Evolutionary conservation across 2,113 vertebrate genomes (phyloP).

Genomic region (Lanius collurio): DNA sequence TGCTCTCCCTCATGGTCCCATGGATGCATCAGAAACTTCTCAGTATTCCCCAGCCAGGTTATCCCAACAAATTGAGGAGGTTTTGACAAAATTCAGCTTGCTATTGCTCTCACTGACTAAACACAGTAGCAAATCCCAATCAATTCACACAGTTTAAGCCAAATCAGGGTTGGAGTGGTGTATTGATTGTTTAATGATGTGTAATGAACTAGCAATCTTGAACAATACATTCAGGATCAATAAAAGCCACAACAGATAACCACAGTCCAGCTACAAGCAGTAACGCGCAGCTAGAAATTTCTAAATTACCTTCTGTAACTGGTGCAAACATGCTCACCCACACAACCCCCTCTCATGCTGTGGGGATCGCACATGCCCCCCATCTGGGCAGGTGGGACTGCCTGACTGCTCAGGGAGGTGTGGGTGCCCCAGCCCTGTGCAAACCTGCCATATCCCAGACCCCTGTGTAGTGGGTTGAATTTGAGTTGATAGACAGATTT

Average conservation of each 20-base stretch:
- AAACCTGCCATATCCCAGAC: background rate
- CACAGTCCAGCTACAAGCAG: background rate
- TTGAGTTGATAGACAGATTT: too few species aligned
- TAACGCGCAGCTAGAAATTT: background rate
- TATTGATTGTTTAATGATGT: background rate
- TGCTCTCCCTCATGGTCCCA: background rate
- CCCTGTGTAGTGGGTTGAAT: too few species aligned
- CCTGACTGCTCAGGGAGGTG: background rate
- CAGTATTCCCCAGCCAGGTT: background rate
- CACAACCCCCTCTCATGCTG: background rate
- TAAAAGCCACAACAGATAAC: background rate
- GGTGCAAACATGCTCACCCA: background rate
- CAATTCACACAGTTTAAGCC: background rate
- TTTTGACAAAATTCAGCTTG: background rate
- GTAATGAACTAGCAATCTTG: background rate
- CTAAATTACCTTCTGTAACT: background rate
- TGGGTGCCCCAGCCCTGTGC: background rate
- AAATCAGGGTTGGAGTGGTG: background rate
- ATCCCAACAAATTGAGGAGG: background rate
- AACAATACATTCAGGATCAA: background rate
- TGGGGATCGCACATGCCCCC: background rate
- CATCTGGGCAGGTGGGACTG: rapidly evolving
- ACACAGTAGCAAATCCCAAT: background rate
- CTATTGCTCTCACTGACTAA: background rate
- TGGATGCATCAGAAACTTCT: background rate